Percentiles rank a stretch among this genome's conserved stretches.
These are phyloP conservation scores for Drosophila suboccidentalis DNA, from an alignment of 2,888 invertebrate species.

Conservation along the genomic window DNA sequence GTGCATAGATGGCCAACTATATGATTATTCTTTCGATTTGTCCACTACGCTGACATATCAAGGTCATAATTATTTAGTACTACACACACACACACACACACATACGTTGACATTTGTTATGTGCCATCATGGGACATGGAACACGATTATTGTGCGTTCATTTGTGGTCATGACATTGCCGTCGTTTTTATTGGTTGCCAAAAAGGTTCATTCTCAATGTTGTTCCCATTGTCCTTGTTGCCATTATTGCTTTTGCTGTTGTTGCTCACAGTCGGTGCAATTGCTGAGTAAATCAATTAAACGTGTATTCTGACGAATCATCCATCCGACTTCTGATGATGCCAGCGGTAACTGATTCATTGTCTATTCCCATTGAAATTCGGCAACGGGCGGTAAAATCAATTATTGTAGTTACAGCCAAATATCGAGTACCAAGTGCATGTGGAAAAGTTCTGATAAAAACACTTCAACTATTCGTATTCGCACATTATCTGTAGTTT, in stretches of 20 bases:
- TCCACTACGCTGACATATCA: slow-evolving; percentile 24
- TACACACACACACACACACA: not conserved
- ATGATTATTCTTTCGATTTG: slow-evolving; percentile 28
- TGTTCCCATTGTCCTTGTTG: slow-evolving; percentile 9
- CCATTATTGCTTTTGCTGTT: slow-evolving; percentile 3
- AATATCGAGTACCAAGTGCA: not conserved
- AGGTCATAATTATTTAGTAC: slow-evolving; percentile 38
- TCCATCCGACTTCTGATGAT: slow-evolving; percentile 8
- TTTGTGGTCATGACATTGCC: slow-evolving; percentile 37
- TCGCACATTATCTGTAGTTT: not conserved
- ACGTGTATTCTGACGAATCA: slow-evolving; percentile 27
- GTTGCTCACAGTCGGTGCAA: slow-evolving; percentile 25
- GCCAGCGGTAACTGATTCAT: slow-evolving; percentile 1
- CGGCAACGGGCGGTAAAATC: slow-evolving; percentile 14
- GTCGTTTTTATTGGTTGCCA: slow-evolving; percentile 16
- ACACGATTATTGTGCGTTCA: slow-evolving; percentile 39
- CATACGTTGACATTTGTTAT: slow-evolving; percentile 29
- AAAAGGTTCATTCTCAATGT: slow-evolving; percentile 1
- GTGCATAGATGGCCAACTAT: slow-evolving; percentile 2
- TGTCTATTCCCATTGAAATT: not conserved
- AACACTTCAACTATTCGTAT: not conserved
- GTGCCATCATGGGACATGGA: slow-evolving; percentile 29
- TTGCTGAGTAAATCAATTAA: slow-evolving; percentile 40
- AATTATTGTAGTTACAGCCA: slow-evolving; percentile 14
- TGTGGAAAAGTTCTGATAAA: not conserved